phyloP scores from a whole-genome alignment of 2,888 invertebrate genomes.

The Conomelus anceps region DNA sequence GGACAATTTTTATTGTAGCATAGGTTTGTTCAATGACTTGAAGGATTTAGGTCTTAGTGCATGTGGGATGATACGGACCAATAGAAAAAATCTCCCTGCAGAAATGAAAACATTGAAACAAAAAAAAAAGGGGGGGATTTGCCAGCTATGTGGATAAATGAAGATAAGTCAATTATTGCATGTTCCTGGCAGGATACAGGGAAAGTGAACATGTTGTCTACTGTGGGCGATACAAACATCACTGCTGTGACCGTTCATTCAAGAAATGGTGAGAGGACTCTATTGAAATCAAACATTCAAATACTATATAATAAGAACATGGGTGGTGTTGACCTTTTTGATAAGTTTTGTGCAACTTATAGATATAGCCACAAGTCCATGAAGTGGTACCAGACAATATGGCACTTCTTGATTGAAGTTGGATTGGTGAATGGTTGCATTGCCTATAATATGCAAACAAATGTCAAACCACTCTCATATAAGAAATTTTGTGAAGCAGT shows the following conservation, averaged over 20 bases:
- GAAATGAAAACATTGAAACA: neutral
- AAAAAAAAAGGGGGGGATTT: neutral
- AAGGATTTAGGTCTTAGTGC: neutral
- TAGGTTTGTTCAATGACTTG: slow-evolving; percentile 5
- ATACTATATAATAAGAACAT: neutral
- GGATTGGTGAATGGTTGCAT: slow-evolving; percentile 7
- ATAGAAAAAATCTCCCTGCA: neutral
- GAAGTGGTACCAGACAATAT: slow-evolving; percentile 7
- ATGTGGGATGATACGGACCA: slow-evolving; percentile 1
- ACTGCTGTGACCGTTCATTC: neutral
- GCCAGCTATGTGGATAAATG: neutral
- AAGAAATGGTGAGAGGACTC: neutral
- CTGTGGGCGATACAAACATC: neutral
- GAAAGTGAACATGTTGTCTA: slow-evolving; percentile 11
- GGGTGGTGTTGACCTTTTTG: slow-evolving; percentile 6
- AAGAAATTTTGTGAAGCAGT: neutral
- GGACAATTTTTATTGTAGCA: neutral
- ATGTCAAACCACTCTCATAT: neutral
- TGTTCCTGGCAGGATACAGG: slow-evolving; percentile 12
- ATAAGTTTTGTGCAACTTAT: slow-evolving; percentile 5
- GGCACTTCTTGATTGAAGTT: neutral
- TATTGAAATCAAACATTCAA: neutral
- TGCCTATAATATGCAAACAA: slow-evolving; percentile 6
- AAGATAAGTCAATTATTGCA: neutral
- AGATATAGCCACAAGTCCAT: slow-evolving; percentile 1